Evolutionary conservation across 1,140 invertebrate species (phyloP).

Genomic region (Drosophila simulans): DNA sequence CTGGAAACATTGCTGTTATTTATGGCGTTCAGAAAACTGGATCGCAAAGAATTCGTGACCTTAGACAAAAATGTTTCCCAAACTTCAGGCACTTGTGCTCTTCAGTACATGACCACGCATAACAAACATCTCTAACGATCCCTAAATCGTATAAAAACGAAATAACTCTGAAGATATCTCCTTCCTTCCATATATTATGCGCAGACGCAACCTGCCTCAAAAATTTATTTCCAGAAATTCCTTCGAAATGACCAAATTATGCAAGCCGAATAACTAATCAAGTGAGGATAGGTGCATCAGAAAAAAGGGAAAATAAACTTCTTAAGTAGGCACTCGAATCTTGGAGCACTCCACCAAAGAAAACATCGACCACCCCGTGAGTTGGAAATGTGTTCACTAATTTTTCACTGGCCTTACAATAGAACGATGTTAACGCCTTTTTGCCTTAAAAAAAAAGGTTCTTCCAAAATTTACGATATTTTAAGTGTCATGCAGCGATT

Average conservation of each 20-base stretch:
- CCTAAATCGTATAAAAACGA: conserved; percentile 5
- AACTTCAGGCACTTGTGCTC: conserved; percentile 41
- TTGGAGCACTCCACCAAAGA: conserved; percentile 15
- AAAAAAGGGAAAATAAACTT: conserved; percentile 23
- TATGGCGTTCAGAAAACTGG: neutral
- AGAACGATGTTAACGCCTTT: conserved; percentile 36
- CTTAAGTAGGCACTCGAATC: conserved; percentile 27
- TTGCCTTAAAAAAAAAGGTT: conserved; percentile 28
- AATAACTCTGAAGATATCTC: conserved; percentile 7
- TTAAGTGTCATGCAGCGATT: conserved; percentile 68
- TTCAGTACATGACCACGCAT: conserved; percentile 61
- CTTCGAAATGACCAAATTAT: conserved; percentile 68
- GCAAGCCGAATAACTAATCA: conserved; percentile 71
- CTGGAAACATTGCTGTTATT: neutral
- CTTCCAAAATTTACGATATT: conserved; percentile 64
- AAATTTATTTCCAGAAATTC: conserved; percentile 45
- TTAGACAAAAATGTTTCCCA: conserved; percentile 10
- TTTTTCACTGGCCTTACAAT: conserved; percentile 46
- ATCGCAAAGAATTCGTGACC: conserved; percentile 27
- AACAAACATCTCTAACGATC: conserved; percentile 12
- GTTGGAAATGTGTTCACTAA: conserved; percentile 68
- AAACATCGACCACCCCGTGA: conserved; percentile 55
- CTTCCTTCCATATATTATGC: conserved; percentile 50
- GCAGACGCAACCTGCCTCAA: conserved; percentile 76
- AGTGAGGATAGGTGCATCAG: conserved; percentile 29